phyloP scores from a whole-genome alignment of 2,888 invertebrate species.

The Aporophyla nigra region DNA sequence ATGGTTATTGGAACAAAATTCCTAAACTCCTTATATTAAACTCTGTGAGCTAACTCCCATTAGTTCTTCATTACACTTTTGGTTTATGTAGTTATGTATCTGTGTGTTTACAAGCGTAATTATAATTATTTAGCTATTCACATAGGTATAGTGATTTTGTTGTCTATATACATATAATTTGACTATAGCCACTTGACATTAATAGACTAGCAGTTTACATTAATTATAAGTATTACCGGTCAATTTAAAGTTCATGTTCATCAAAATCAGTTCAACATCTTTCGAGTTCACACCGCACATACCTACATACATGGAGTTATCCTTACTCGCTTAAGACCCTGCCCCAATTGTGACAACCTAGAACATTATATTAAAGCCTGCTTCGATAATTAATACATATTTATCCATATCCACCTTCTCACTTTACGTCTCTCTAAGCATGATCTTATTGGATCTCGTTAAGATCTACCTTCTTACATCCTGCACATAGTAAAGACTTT shows the following conservation, averaged over 20 bases:
- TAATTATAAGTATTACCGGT: no score
- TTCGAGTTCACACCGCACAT: slow-evolving; percentile 27
- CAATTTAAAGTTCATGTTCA: not conserved
- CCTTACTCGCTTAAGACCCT: slow-evolving; percentile 59
- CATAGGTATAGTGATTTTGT: no score
- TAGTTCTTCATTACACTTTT: no score
- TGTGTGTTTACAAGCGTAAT: no score
- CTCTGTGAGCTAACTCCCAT: no score
- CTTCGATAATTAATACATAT: slow-evolving; percentile 68
- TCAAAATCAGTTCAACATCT: slow-evolving; percentile 29
- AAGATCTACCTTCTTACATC: slow-evolving; percentile 35
- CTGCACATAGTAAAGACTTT: not conserved
- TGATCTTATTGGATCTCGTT: slow-evolving; percentile 58
- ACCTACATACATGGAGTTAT: slow-evolving; percentile 47
- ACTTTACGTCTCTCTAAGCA: slow-evolving; percentile 49
- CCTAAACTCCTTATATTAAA: no score
- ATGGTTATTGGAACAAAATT: not conserved
- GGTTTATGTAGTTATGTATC: no score
- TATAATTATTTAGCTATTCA: no score
- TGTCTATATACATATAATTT: no score
- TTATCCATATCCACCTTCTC: slow-evolving; percentile 59
- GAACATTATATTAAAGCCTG: slow-evolving; percentile 57
- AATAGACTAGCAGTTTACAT: no score
- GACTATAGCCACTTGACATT: no score
- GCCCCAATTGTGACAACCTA: slow-evolving; percentile 66